Evolutionary conservation across 2,888 invertebrate genomes (phyloP), one percentile per base, ranked within the genome.

Genomic region (Drosophila ustulata): DNA sequence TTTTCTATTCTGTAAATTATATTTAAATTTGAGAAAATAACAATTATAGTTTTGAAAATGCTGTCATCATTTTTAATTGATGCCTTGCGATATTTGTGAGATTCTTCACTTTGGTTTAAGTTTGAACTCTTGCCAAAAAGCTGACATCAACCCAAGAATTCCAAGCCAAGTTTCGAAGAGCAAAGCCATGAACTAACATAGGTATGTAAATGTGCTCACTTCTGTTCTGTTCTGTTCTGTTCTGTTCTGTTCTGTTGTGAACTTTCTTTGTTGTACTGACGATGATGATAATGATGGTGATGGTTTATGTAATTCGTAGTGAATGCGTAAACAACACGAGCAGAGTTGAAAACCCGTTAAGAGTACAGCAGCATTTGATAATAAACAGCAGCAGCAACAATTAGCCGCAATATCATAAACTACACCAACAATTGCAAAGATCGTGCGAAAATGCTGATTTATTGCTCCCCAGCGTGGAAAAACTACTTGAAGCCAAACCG

Each of bases 381-480:
- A 61, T 71, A 75, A 32, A 49, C 49, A 32, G 18, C 18, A 49
- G 32, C 47, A 55, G 47, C 45, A 55, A 58, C 73, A 71, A 72
- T 71, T 72, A 72, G 73, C 73, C 57, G 73, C 50, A 71, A 71
- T 72, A 65, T 65, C 66, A 70, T 72, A 70, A 57, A 64, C 69
- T 49, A 53, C 47, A 62, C 23, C 50, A 53, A 57, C 43, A 67
- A 56, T 46, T 13, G 57, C 50, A 8, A 7, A 37, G 58, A 73
- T 73, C 76, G 73, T 73, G 73, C 71, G 73, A 75, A 75, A 76
- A 76, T 71, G 63, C 32, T 56, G 75, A 71, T 71, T 75, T 73
- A 65, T 49, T 46, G 52, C 58, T 23, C 6, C 1, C 7, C 32
- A 56, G 7, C 50, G 53, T 52, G 56, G 25, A 53, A 13, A 34